A percentile compares a stretch with the other conserved stretches of the same genome.
Evolutionary conservation across 2,113 vertebrate species (phyloP).

Genomic region (Laticauda laticaudata): DNA sequence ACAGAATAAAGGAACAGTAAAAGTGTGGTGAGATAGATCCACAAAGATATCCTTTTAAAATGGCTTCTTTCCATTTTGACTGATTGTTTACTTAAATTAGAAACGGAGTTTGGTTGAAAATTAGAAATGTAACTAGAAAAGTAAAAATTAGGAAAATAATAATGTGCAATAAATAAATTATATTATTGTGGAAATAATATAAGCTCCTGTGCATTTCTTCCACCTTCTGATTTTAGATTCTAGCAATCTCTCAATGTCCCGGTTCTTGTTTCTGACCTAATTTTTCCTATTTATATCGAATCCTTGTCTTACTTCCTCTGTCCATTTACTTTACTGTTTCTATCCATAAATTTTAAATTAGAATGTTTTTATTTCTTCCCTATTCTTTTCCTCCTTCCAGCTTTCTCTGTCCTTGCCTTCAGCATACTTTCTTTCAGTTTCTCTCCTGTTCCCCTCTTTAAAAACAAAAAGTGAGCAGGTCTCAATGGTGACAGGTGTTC

Average conservation of each 20-base stretch:
- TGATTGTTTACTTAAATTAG: slow-evolving; percentile 45
- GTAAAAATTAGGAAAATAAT: slow-evolving; percentile 40
- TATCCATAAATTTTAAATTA: neutral
- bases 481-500: neutral
- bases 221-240: neutral
- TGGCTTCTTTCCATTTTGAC: slow-evolving; percentile 33
- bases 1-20: slow-evolving; percentile 35
- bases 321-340: neutral
- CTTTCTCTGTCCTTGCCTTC: neutral
- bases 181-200: neutral
- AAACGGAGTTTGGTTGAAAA: slow-evolving; percentile 8
- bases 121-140: slow-evolving; percentile 33
- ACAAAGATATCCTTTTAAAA: slow-evolving; percentile 10
- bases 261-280: neutral
- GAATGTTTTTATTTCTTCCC: neutral
- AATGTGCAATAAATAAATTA: slow-evolving; percentile 42
- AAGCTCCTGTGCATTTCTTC: neutral
- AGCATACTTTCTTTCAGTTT: neutral
- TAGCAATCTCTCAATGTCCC: neutral
- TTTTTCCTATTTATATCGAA: neutral
- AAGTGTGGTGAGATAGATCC: slow-evolving; percentile 17
- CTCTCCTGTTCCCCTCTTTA: neutral
- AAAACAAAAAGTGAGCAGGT: neutral
- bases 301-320: neutral
- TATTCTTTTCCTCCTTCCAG: no score